Base-by-base conservation (phyloP, 2,797 vertebrate species). In the Eupleurogrammus muticus region DNA sequence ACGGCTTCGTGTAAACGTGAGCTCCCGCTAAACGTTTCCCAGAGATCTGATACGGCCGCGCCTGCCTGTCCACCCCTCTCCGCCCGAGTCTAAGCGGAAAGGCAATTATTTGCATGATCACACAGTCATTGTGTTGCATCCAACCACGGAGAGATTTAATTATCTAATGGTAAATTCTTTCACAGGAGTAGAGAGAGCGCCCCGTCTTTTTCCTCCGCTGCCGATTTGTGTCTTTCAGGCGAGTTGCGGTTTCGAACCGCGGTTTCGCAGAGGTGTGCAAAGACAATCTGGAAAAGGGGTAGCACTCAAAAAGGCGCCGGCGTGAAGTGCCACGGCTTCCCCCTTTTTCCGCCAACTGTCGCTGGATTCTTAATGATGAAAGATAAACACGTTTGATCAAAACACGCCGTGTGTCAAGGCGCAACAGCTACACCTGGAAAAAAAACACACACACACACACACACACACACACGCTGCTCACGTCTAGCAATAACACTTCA, bases 81-180 rank as follows among this genome's bases (percentile, higher is more conserved):
- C n/a, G 77, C 66, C 80, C 24, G 49, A 67, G 77, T 67, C 73
- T 70, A 35, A 91, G 81, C 69, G 63, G 84, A 90, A 84, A 89
- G 84, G 86, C 90, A 93, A 93, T 94, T 93, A 94, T 89, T 87
- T 92, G 92, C 93, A 90, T 93, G 93, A 93, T 89, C 87, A 93
- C 87, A 89, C 92, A 82, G 48, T 85, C 88, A 90, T 92, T 93
- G 89, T 92, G 91, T 84, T 87, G 90, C 91, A 91, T 83, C 90
- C 90, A 88, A 80, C 73, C 87, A 86, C 77, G 78, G 75, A 90
- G 86, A 87, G 89, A 93, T 94, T 76, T 87, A 93, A 94, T 94
- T 92, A 93, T 83, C 81, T 78, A 65, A 90, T 79, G 68, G 84
- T 82, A 77, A 89, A 92, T 90, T 93, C 81, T 80, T 73, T 80